Percentiles rank a stretch among this genome's conserved stretches.
These are phyloP conservation scores for Anastrepha obliqua DNA, from an alignment of 1,140 invertebrate genomes.

Conservation along the genomic window DNA sequence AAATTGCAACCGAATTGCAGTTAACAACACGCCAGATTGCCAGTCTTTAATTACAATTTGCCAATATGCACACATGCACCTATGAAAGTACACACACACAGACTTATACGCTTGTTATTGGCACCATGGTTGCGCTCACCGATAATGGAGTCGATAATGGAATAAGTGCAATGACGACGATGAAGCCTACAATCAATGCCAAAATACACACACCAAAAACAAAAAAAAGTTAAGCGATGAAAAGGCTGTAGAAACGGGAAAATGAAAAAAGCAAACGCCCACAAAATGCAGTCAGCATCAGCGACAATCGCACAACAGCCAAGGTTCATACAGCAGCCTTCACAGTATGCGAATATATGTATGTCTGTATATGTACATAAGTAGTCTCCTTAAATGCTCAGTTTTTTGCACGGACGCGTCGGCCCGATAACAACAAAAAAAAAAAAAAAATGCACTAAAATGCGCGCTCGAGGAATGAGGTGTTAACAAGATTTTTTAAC, in stretches of 20 bases:
- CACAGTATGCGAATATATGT: neutral
- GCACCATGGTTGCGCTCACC: slow-evolving; percentile 2
- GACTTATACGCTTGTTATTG: neutral
- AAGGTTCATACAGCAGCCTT: neutral
- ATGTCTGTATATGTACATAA: neutral
- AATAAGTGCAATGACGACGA: slow-evolving; percentile 46
- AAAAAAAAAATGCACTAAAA: neutral
- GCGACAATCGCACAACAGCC: neutral
- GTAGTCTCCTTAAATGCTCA: slow-evolving; percentile 18
- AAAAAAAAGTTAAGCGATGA: neutral
- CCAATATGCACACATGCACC: neutral
- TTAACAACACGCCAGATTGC: slow-evolving; percentile 31
- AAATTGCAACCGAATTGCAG: slow-evolving; percentile 52
- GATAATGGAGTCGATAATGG: slow-evolving; percentile 49
- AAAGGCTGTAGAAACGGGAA: neutral
- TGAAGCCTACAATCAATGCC: slow-evolving; percentile 46
- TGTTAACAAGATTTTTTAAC: slow-evolving; percentile 53
- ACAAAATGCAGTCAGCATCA: neutral
- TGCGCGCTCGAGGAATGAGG: slow-evolving; percentile 18
- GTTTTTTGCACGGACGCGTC: neutral
- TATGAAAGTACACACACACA: neutral
- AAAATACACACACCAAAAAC: neutral
- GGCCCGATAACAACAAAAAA: neutral
- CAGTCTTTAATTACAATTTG: slow-evolving; percentile 46
- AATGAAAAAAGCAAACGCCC: neutral